Evolutionary conservation across 2,113 vertebrate species (phyloP), one percentile per base, ranked within the genome.

Genomic region (Passerina amoena): DNA sequence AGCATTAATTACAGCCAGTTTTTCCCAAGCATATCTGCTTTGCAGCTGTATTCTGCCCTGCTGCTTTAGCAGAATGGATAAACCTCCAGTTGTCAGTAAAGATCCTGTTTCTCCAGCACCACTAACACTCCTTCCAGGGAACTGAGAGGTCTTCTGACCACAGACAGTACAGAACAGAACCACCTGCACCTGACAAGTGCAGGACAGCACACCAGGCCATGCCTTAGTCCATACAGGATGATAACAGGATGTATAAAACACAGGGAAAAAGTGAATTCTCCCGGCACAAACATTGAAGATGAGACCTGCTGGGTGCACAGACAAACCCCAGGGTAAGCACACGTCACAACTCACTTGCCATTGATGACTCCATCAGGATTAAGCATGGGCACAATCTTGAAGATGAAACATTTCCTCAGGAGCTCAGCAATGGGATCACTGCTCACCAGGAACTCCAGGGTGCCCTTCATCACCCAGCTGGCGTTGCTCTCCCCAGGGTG

Each of bases 401-500:
- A 99, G 96, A 99, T 98, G 79, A 99, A 99, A n/a, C 97, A 98
- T 73, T 99, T 98, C 70, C 99, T 92, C 86, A 99, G 96, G 73
- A 98, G 98, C 90, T 98, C 96, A 15, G 99, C 99, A 63, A 98
- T 98, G 5, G 98, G 98, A 54, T 99, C 98, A 3, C 8, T 92
- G 88, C 99, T 99, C 94, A 98, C 97, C 13, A 99, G 98, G 91
- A 99, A 99, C 94, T 99, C 99, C 96, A 99, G 88, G 9, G 98
- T 98, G 5, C 99, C 99, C 96, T 99, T 99, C 99, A 99, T 99
- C 66, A 99, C 98, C 99, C 99, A 99, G 37, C 99, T 99, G 92
- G 99, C 97, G 44, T 99, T 99, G 93, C 99, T 99, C 95, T 99
- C 99, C 2, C 99, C 99, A 2, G 99, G 99, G 88, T 99, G 99